These are phyloP conservation scores for Quadriops clusia DNA, from an alignment of 2,888 invertebrate species.

Conservation along the genomic window DNA sequence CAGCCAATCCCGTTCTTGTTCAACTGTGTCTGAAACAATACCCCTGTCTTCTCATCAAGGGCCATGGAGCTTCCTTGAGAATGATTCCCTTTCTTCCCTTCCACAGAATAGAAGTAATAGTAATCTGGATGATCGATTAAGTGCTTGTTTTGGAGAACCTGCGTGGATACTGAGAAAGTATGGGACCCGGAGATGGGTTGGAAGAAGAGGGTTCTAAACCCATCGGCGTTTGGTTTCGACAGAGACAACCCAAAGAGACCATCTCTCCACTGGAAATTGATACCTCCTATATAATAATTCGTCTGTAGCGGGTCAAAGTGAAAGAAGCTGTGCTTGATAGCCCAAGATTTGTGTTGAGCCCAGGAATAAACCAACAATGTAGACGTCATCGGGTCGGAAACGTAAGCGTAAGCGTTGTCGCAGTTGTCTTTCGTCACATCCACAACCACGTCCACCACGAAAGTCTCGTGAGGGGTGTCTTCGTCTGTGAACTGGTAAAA, in stretches of 20 bases:
- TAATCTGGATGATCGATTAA: constrained; percentile 42
- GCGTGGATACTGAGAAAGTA: constrained; percentile 64
- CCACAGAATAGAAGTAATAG: constrained; percentile 53
- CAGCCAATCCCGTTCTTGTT: constrained; percentile 68
- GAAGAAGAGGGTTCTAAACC: constrained; percentile 63
- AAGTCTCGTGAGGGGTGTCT: constrained; percentile 64
- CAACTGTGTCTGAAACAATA: constrained; percentile 62
- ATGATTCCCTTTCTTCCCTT: constrained; percentile 59
- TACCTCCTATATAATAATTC: constrained; percentile 65
- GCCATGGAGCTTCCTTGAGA: constrained; percentile 65
- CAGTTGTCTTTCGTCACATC: constrained; percentile 65
- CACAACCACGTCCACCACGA: constrained; percentile 78
- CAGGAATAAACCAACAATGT: constrained; percentile 71
- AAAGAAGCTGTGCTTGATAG: constrained; percentile 67
- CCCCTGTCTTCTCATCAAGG: constrained; percentile 56
- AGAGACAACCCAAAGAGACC: constrained; percentile 65
- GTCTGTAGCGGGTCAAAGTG: constrained; percentile 70
- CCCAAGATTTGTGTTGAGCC: constrained; percentile 66
- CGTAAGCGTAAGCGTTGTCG: constrained; percentile 66
- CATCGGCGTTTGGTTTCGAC: constrained; percentile 50
- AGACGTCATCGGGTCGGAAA: constrained; percentile 73
- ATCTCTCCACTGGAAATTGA: constrained; percentile 79
- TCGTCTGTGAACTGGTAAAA: constrained; percentile 54
- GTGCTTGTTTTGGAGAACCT: constrained; percentile 49
- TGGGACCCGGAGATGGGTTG: constrained; percentile 67